phyloP scores from a whole-genome alignment of 1,140 invertebrate species.

The Drosophila erecta region DNA sequence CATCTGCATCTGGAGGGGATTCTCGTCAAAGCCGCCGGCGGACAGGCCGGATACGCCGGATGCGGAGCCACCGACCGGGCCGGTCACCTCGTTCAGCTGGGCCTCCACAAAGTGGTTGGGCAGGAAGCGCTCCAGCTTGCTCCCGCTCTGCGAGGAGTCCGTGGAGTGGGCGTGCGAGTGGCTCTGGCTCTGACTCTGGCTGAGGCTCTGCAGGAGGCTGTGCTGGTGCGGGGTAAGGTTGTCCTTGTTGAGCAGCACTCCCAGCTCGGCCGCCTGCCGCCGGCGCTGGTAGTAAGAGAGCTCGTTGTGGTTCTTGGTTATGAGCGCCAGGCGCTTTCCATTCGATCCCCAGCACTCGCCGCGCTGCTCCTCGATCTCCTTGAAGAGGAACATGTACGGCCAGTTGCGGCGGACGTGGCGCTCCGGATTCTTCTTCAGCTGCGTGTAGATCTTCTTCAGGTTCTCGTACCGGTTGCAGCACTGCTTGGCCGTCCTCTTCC shows the following conservation, averaged over 20 bases:
- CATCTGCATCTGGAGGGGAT: slow-evolving; percentile 62
- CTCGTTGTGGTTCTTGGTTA: slow-evolving; percentile 78
- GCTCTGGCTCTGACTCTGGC: slow-evolving; percentile 53
- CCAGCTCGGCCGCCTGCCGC: slow-evolving; percentile 73
- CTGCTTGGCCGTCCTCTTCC: slow-evolving; percentile 79
- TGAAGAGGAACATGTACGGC: slow-evolving; percentile 84
- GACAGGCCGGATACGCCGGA: slow-evolving; percentile 13
- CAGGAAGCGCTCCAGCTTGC: slow-evolving; percentile 78
- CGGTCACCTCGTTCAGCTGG: slow-evolving; percentile 63
- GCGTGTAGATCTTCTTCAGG: slow-evolving; percentile 83
- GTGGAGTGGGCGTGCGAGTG: slow-evolving; percentile 69
- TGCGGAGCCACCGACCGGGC: neutral
- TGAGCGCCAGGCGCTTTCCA: slow-evolving; percentile 73
- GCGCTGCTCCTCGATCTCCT: slow-evolving; percentile 83
- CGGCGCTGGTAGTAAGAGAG: slow-evolving; percentile 80
- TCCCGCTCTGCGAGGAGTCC: slow-evolving; percentile 77
- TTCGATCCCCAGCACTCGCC: slow-evolving; percentile 84
- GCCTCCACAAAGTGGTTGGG: slow-evolving; percentile 83
- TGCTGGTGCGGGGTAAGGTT: slow-evolving; percentile 75
- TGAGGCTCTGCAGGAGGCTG: slow-evolving; percentile 64
- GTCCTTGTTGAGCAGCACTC: slow-evolving; percentile 73
- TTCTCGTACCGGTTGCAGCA: slow-evolving; percentile 84
- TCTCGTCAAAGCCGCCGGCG: slow-evolving; percentile 55
- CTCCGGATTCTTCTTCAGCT: slow-evolving; percentile 82
- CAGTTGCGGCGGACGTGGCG: slow-evolving; percentile 81